Base-by-base conservation (phyloP, 2,888 invertebrate genomes). In the Argyresthia albistria region DNA sequence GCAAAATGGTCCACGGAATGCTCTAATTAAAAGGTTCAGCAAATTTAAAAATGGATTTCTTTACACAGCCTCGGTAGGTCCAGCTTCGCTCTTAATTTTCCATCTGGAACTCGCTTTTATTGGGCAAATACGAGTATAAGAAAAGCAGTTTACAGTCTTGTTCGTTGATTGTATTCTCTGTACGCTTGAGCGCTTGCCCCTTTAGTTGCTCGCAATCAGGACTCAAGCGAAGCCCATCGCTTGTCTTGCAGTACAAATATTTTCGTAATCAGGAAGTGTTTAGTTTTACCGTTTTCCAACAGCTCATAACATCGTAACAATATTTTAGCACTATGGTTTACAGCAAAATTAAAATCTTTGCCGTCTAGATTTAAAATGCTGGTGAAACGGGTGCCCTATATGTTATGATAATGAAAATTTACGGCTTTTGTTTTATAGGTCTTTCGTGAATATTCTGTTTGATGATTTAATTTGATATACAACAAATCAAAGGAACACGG, bases 251-350 rank as follows among this genome's bases (percentile, higher is more conserved):
- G 25, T 25, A 25, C 25, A 25, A 45, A 45, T 45, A 45, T 45
- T 45, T 45, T 45, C 45, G 6, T 9, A 14, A 16, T 3, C 9
- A 45, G 12, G 16, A 9, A 45, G 9, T 15, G 45, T 65, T 66
- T 59, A 63, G 64, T 67, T 73, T 72, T 65, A 66, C 65, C 62
- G 59, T 59, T 65, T 67, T 72, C 65, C 25, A 25, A 25, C 25
- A 25, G 6, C 6, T 4, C 25, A 4, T 25, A 25, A 25, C 6
- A 25, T 6, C 6, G 25, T 25, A 25, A 25, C 25, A 25, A 25
- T 2, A 6, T 25, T 25, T 25, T 25, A 25, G 25, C 25, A 25
- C 25, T 25, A 25, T 25, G 25, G 3, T 25, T 2, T 25, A 25
- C 2, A 4, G 25, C 25, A 25, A 25, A 25, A 25, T 25, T 25